A percentile compares a stretch with the other conserved stretches of the same genome.
Evolutionary conservation across 1,140 invertebrate species (phyloP).

Genomic region (Colletes latitarsis): DNA sequence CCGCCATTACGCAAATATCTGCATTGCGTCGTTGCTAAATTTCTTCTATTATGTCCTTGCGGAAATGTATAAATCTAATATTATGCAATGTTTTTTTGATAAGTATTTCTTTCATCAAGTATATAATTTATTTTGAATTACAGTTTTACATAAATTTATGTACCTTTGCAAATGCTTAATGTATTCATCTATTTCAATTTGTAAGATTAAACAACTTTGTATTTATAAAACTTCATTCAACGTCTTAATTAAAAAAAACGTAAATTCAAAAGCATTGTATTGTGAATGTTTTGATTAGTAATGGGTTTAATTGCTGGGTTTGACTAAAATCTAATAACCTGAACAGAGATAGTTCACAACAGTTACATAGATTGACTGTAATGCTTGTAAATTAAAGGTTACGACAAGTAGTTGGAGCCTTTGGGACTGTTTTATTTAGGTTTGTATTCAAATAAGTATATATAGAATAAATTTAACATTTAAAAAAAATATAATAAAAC

Average conservation of each 20-base stretch:
- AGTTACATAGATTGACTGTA: not conserved
- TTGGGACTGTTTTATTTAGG: constrained; percentile 65
- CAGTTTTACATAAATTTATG: not conserved
- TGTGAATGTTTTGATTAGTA: no score
- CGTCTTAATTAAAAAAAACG: no score
- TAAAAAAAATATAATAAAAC: not conserved
- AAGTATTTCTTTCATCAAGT: not conserved
- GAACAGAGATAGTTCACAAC: not conserved
- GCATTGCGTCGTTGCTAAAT: constrained; percentile 27
- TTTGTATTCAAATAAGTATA: constrained; percentile 58
- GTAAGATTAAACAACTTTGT: not conserved
- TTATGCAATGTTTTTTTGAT: not conserved
- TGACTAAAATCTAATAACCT: no score
- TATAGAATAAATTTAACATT: not conserved
- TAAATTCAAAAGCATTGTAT: no score
- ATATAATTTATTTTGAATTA: not conserved
- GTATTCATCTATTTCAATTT: not conserved
- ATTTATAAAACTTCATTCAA: not conserved
- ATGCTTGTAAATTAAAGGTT: constrained; percentile 62
- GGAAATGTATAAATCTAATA: constrained; percentile 4
- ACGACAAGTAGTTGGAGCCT: constrained; percentile 54
- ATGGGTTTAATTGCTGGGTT: no score
- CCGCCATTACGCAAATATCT: constrained; percentile 29
- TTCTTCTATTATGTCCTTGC: not conserved
- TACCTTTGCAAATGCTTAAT: not conserved